A percentile compares a stretch with the other conserved stretches of the same genome.
Conservation (phyloP, 2,888 invertebrate species). For the Scaptomyza parva region DNA sequence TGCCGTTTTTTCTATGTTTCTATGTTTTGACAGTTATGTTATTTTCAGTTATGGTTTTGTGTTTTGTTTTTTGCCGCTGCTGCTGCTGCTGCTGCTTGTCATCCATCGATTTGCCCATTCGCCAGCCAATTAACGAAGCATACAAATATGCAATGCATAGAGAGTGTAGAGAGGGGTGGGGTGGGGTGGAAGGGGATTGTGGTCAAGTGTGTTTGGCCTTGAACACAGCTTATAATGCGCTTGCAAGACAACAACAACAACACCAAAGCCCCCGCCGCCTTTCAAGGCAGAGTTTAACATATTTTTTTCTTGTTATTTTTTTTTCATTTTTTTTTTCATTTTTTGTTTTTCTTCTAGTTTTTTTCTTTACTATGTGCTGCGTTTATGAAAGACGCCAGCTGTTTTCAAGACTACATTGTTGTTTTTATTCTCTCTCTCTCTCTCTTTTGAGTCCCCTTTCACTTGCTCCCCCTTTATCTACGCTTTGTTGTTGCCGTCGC, state of each 20-base stretch:
- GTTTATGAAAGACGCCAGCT: constrained; percentile 35
- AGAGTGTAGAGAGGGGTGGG: too few relatives aligned
- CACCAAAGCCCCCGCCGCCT: background rate
- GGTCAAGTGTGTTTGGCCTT: constrained; percentile 49
- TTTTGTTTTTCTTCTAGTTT: constrained; percentile 3
- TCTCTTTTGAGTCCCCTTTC: too few relatives aligned
- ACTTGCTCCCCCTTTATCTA: too few relatives aligned
- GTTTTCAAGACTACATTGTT: constrained; percentile 27
- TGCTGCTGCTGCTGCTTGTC: constrained; percentile 18
- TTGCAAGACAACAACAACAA: constrained; percentile 51
- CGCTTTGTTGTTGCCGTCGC: too few relatives aligned
- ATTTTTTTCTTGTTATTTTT: background rate
- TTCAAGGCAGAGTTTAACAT: background rate
- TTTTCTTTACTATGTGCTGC: too few relatives aligned
- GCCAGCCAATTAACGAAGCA: constrained; percentile 69
- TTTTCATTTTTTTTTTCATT: background rate
- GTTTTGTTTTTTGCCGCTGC: too few relatives aligned
- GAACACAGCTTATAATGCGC: constrained; percentile 66
- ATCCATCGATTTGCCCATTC: constrained; percentile 66
- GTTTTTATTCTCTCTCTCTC: constrained; percentile 6
- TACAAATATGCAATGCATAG: constrained; percentile 29
- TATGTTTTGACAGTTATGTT: too few relatives aligned
- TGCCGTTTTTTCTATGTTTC: too few relatives aligned
- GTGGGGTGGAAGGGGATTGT: constrained; percentile 7
- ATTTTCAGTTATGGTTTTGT: constrained; percentile 24